Percentiles rank a stretch among this genome's conserved stretches.
phyloP scores from a whole-genome alignment of 1,140 invertebrate genomes.

The Globodera rostochiensis region DNA sequence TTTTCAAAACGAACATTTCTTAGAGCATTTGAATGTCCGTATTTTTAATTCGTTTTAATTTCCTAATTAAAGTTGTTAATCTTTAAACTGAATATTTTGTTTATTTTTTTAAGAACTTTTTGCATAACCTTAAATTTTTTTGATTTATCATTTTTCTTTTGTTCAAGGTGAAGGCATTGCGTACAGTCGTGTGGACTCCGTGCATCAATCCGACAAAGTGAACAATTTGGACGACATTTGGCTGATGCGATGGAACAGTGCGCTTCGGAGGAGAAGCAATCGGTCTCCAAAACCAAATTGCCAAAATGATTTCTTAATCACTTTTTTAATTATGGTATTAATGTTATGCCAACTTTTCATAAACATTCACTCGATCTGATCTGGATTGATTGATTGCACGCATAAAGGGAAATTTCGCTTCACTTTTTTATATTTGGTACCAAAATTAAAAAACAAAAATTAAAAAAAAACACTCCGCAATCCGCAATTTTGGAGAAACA shows the following conservation, averaged over 20 bases:
- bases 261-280: not conserved
- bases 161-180: not conserved
- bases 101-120: not conserved
- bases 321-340: not conserved
- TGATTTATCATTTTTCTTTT: too few species aligned
- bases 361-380: too few species aligned
- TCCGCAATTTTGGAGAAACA: too few species aligned
- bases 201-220: not conserved
- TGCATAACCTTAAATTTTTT: too few species aligned
- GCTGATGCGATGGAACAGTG: not conserved
- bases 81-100: not conserved
- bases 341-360: too few species aligned
- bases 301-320: not conserved
- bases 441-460: too few species aligned
- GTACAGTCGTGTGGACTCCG: not conserved
- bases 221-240: not conserved
- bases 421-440: too few species aligned
- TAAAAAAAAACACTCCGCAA: too few species aligned
- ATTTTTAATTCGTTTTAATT: too few species aligned
- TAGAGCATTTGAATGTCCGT: too few species aligned
- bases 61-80: not conserved
- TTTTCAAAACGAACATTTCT: not conserved
- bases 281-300: not conserved
- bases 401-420: too few species aligned
- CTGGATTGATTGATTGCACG: too few species aligned